Conservation (phyloP, 2,113 vertebrate species). For the Guaruba guarouba region DNA sequence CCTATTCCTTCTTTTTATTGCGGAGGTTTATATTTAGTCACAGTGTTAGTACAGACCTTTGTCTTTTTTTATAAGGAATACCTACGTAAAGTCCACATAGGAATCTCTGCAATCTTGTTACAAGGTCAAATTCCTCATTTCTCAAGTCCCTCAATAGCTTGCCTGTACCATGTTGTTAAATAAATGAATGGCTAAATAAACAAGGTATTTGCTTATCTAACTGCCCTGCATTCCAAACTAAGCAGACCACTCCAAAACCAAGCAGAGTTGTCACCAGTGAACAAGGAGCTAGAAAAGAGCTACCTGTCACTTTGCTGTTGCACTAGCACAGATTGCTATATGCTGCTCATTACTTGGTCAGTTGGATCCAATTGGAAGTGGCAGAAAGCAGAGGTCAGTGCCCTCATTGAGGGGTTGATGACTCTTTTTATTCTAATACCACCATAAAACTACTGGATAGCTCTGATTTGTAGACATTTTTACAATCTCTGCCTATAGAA, state of each 20-base stretch:
- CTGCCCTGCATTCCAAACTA: not conserved
- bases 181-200: not conserved
- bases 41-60: not conserved
- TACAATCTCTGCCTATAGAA: not conserved
- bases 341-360: not conserved
- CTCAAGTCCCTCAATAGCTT: not conserved
- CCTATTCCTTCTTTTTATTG: not conserved
- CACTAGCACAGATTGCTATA: fast-evolving
- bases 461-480: not conserved
- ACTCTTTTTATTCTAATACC: not conserved
- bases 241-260: not conserved
- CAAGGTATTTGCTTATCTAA: not conserved
- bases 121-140: not conserved
- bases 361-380: not conserved
- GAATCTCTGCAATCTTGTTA: not conserved
- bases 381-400: not conserved
- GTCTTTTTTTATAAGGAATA: not conserved
- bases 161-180: not conserved
- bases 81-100: not conserved
- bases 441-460: not conserved
- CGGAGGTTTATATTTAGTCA: not conserved
- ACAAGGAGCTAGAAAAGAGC: not conserved
- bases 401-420: not conserved
- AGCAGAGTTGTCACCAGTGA: not conserved
- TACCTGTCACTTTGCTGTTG: fast-evolving